Conservation (phyloP, 23 tunicate genomes). For the Styela clava region DNA sequence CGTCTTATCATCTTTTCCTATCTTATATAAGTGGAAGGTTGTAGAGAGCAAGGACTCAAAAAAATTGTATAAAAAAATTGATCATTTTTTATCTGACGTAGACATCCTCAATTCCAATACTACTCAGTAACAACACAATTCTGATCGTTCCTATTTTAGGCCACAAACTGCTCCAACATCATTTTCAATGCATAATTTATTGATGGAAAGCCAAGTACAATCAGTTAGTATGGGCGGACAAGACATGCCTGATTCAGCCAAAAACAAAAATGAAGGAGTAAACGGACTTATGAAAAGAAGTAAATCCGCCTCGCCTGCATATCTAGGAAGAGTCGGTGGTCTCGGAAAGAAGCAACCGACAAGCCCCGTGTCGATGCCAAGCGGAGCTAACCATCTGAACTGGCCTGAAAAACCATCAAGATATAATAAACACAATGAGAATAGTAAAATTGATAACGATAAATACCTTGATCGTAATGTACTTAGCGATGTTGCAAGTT, state of each 20-base stretch:
- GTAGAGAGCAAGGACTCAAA: no score
- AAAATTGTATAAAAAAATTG: no score
- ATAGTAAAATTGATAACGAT: neutral
- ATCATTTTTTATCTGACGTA: no score
- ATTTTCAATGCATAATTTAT: neutral
- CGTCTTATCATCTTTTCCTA: no score
- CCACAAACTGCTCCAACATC: slow-evolving; percentile 1
- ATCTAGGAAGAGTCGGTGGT: neutral
- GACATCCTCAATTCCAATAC: no score
- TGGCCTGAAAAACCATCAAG: neutral
- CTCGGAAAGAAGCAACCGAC: neutral
- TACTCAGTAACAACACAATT: no score
- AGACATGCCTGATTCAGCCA: neutral
- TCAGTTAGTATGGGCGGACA: neutral
- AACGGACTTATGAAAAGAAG: neutral
- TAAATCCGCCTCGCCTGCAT: slow-evolving; percentile 7
- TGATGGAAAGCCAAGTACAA: neutral
- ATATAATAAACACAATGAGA: neutral
- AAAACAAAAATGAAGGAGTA: neutral
- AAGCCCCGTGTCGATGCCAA: neutral
- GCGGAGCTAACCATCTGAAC: neutral
- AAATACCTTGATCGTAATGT: neutral
- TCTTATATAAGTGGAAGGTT: no score
- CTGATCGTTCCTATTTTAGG: no score
- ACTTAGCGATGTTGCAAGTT: neutral